Conservation (phyloP, 2,888 invertebrate species). For the Drosophila lacicola region DNA sequence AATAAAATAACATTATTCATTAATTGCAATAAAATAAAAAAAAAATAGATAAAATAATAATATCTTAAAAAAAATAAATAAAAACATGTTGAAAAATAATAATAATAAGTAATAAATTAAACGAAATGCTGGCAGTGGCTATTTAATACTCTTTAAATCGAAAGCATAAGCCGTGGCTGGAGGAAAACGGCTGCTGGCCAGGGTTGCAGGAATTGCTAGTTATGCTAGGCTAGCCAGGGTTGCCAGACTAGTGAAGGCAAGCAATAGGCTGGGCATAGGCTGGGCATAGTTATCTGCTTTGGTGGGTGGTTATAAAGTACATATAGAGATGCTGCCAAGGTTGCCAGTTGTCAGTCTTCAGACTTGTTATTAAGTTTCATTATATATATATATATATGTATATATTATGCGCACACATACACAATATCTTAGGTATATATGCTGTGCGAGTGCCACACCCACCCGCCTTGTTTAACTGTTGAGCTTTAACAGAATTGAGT, state of each 20-base stretch:
- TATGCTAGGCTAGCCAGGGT: constrained; percentile 9
- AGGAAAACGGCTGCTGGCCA: too few species aligned
- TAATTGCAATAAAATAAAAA: not conserved
- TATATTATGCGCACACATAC: not conserved
- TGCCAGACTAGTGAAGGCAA: constrained; percentile 8
- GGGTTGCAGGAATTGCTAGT: too few species aligned
- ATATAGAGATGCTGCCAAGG: constrained; percentile 34
- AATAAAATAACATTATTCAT: too few species aligned
- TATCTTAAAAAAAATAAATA: not conserved
- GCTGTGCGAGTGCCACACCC: constrained; percentile 32
- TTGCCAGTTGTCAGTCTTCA: constrained; percentile 51
- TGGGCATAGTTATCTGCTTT: not conserved
- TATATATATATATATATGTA: constrained; percentile 5
- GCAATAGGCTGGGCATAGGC: constrained; percentile 9
- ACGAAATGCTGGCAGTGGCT: constrained; percentile 43
- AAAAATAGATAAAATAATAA: constrained; percentile 5
- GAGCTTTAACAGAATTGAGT: constrained; percentile 41
- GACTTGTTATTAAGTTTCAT: constrained; percentile 40
- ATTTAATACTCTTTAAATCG: not conserved
- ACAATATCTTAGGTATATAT: not conserved
- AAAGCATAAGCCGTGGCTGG: too few species aligned
- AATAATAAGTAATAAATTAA: not conserved
- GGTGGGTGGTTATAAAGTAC: constrained; percentile 33
- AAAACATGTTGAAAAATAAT: too few species aligned
- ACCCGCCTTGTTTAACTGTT: constrained; percentile 35